Evolutionary conservation across 2,888 invertebrate genomes (phyloP).

Genomic region (Rhagonycha fulva): DNA sequence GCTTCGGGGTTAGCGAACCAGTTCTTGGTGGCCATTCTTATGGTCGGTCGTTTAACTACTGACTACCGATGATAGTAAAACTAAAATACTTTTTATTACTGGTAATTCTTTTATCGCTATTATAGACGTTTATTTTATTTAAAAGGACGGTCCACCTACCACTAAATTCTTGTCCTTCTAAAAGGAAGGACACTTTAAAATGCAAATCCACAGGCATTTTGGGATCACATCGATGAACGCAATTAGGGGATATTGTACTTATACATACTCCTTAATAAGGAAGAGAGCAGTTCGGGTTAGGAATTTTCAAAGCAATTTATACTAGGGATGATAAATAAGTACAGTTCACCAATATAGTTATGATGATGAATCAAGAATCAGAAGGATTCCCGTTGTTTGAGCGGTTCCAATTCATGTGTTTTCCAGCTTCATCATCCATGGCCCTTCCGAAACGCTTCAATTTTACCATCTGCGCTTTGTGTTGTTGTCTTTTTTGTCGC

Average conservation of each 20-base stretch:
- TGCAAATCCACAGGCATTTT: background rate
- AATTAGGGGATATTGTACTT: background rate
- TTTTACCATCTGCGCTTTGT: background rate
- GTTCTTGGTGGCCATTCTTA: constrained; percentile 35
- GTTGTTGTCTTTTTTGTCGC: background rate
- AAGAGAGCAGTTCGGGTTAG: background rate
- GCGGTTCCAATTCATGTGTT: background rate
- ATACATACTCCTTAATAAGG: background rate
- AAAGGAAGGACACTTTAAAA: background rate
- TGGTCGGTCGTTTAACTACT: constrained; percentile 39
- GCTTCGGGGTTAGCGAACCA: constrained; percentile 31
- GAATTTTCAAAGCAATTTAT: background rate
- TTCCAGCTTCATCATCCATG: background rate
- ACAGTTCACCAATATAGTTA: background rate
- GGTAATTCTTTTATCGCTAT: constrained; percentile 37
- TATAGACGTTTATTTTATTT: constrained; percentile 35
- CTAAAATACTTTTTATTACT: constrained; percentile 34
- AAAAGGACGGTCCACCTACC: constrained; percentile 13
- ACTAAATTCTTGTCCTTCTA: background rate
- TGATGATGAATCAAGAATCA: background rate
- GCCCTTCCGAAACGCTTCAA: background rate
- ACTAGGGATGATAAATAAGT: background rate
- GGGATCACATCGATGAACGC: background rate
- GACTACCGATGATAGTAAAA: constrained; percentile 32
- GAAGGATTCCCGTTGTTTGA: too few species aligned